Evolutionary conservation across 1,140 invertebrate species (phyloP), one percentile per base, ranked within the genome.

Genomic region (Homarus americanus): DNA sequence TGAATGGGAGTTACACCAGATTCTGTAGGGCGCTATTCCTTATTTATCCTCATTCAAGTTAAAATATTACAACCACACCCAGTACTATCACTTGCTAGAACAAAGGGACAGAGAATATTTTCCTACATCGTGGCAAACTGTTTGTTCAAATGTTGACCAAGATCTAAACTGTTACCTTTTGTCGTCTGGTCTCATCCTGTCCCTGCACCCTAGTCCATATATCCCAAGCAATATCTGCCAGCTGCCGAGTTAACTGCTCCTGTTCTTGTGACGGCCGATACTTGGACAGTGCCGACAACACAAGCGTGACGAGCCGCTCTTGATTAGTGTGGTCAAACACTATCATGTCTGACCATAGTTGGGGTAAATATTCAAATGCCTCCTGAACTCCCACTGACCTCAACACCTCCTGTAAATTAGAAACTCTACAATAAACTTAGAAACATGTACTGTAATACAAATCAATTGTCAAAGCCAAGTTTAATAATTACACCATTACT

Each of bases 311-410:
- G 0, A 96, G 93, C 82, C 94, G 95, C 87, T 96, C 95, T 72
- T 96, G 94, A 86, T 94, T 94, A 0, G 94, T 95, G 69, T 95
- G 95, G 82, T 96, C 96, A 93, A 97, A 97, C 38, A 96, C 94
- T 0, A 96, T 94, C 92, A 97, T 95, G 93, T 98, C 97, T 0
- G 97, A 96, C 96, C 97, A 98, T 10, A 97, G 93, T 93, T 95
- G 95, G 1, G 97, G 96, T 79, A 98, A 94, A 41, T 96, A 95
- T 72, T 96, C 95, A 17, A 95, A 94, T 3, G 95, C 95, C 4
- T 95, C 95, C 93, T 96, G 95, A 12, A 96, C 91, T 92, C 96
- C 95, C 32, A 97, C 93, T n/a, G 95, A 94, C 92, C 95, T 94
- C 86, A 97, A 85, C 32, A 95, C 93, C 82, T 94, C 93, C 93